Percentiles rank a stretch among this genome's conserved stretches.
Conservation (phyloP, 2,888 invertebrate species). For the Clostera curtula region DNA sequence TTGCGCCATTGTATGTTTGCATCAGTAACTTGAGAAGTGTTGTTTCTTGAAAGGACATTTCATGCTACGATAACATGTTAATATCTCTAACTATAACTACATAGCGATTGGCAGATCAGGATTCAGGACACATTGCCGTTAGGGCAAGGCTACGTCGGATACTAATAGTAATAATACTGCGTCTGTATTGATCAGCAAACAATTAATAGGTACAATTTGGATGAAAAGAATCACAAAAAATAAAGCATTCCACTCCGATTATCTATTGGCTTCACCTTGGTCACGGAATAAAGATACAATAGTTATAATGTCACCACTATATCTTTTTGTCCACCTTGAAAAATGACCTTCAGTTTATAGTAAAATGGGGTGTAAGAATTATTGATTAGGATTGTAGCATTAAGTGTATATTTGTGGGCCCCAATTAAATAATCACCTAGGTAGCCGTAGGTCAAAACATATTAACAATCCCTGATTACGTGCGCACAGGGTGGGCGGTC, state of each 20-base stretch:
- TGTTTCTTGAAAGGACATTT: slow-evolving; percentile 13
- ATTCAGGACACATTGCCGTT: too few relatives aligned
- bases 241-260: too few relatives aligned
- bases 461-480: slow-evolving; percentile 1
- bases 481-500: slow-evolving; percentile 46
- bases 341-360: too few relatives aligned
- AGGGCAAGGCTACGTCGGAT: too few relatives aligned
- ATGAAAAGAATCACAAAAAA: too few relatives aligned
- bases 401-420: slow-evolving; percentile 22
- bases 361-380: not conserved
- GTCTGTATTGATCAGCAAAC: too few relatives aligned
- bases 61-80: not conserved
- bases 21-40: slow-evolving; percentile 9
- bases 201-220: too few relatives aligned
- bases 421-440: slow-evolving; percentile 18
- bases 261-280: too few relatives aligned
- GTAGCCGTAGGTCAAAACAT: slow-evolving; percentile 22
- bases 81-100: not conserved
- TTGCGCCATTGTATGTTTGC: slow-evolving; percentile 14
- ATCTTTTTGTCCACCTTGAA: too few relatives aligned
- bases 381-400: slow-evolving; percentile 1
- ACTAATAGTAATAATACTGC: too few relatives aligned
- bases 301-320: not conserved
- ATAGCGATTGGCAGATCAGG: not conserved
- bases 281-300: not conserved